Evolutionary conservation across 2,888 invertebrate genomes (phyloP).

Genomic region (Sicus ferrugineus): DNA sequence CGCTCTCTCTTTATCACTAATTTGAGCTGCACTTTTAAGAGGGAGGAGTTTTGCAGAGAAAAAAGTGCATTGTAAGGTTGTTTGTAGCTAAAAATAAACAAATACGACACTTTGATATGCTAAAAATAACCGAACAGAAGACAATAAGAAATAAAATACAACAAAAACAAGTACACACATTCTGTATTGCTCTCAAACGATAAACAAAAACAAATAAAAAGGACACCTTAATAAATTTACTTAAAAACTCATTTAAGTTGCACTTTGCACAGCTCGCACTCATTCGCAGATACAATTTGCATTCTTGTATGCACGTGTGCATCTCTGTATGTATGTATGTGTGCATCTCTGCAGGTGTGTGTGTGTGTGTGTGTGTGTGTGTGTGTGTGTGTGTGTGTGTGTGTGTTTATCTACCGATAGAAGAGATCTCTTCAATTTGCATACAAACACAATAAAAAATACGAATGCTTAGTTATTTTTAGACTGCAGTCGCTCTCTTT

Average conservation of each 20-base stretch:
- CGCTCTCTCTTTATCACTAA: background rate
- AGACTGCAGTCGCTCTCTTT: constrained; percentile 49
- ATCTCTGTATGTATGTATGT: constrained; percentile 21
- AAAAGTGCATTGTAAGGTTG: constrained; percentile 13
- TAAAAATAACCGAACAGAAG: constrained; percentile 24
- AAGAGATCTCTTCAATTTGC: constrained; percentile 3
- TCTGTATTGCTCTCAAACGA: background rate
- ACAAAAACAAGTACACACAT: constrained; percentile 19
- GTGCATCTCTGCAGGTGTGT: constrained; percentile 1
- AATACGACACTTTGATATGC: constrained; percentile 20
- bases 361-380: constrained; percentile 24
- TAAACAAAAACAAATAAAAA: constrained; percentile 10
- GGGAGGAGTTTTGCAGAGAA: background rate
- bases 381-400: constrained; percentile 18
- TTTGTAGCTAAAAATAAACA: constrained; percentile 30
- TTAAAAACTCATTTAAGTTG: constrained; percentile 12
- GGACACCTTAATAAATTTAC: background rate
- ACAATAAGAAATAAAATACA: background rate
- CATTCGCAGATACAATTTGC: background rate
- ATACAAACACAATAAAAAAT: background rate
- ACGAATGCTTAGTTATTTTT: constrained; percentile 11
- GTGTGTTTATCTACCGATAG: too few species aligned
- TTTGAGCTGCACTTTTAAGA: background rate
- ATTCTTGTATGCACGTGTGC: background rate
- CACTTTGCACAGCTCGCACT: constrained; percentile 25